Conservation (phyloP, 2,888 invertebrate species). For the Meliscaeva auricollis region DNA sequence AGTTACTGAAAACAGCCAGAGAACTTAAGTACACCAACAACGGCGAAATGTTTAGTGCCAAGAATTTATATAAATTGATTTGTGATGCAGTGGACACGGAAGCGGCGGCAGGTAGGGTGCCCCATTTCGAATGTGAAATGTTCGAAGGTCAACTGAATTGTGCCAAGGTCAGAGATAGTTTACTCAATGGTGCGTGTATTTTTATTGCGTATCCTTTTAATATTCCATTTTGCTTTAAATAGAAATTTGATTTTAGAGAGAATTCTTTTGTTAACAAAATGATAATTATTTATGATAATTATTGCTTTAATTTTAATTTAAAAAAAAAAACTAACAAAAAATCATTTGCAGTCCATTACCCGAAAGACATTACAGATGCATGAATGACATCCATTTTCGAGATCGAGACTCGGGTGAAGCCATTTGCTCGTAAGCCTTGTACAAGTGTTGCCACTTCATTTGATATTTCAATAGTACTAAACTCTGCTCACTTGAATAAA, state of each 20-base stretch:
- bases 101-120: slow-evolving; percentile 21
- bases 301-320: no score
- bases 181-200: slow-evolving; percentile 83
- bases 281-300: no score
- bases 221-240: background rate
- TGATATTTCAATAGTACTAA: no score
- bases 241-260: background rate
- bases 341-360: no score
- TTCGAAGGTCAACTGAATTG: slow-evolving; percentile 83
- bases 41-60: slow-evolving; percentile 95
- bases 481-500: no score
- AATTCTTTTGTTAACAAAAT: no score
- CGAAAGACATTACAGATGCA: no score
- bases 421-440: no score
- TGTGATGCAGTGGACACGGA: slow-evolving; percentile 77
- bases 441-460: no score
- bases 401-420: no score
- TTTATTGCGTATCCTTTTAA: slow-evolving; percentile 86
- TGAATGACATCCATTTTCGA: no score
- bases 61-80: slow-evolving; percentile 86
- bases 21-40: slow-evolving; percentile 89
- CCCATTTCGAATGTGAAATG: slow-evolving; percentile 78
- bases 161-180: slow-evolving; percentile 82
- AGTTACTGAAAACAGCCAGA: slow-evolving; percentile 88
- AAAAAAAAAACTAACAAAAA: no score